A percentile compares a stretch with the other conserved stretches of the same genome.
Conservation (phyloP, 2,113 vertebrate species). For the Calyptomena viridis region DNA sequence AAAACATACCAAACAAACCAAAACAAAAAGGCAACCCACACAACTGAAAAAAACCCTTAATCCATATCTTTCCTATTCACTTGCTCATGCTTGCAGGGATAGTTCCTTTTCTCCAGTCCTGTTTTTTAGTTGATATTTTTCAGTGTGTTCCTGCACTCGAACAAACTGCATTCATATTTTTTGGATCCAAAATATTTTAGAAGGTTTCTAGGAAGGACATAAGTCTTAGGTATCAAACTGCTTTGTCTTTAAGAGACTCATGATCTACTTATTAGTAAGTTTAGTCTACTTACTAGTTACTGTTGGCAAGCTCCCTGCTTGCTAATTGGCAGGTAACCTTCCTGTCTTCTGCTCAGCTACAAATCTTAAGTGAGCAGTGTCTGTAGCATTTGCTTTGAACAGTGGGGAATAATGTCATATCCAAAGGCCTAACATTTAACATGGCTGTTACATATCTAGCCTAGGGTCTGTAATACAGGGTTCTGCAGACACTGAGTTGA, state of each 20-base stretch:
- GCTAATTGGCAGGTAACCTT: neutral
- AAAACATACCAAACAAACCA: neutral
- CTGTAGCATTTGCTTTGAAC: neutral
- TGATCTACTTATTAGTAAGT: neutral
- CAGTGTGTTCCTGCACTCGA: neutral
- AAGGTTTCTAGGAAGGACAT: neutral
- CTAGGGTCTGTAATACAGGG: neutral
- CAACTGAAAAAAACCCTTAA: neutral
- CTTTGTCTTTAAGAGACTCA: neutral
- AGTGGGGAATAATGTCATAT: neutral
- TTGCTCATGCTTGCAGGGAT: neutral
- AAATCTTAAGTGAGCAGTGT: neutral
- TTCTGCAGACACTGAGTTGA: neutral
- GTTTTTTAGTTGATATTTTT: neutral
- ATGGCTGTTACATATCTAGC: neutral
- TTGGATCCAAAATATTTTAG: neutral
- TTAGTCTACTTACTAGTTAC: neutral
- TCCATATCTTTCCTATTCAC: neutral
- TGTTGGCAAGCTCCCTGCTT: neutral
- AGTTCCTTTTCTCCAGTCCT: neutral
- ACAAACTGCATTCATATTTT: neutral
- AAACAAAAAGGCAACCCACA: neutral
- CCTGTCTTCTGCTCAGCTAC: neutral
- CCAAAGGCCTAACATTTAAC: neutral
- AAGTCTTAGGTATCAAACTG: neutral